A percentile compares a stretch with the other conserved stretches of the same genome.
Conservation (phyloP, 2,797 vertebrate genomes). For the Kryptopterus vitreolus region DNA sequence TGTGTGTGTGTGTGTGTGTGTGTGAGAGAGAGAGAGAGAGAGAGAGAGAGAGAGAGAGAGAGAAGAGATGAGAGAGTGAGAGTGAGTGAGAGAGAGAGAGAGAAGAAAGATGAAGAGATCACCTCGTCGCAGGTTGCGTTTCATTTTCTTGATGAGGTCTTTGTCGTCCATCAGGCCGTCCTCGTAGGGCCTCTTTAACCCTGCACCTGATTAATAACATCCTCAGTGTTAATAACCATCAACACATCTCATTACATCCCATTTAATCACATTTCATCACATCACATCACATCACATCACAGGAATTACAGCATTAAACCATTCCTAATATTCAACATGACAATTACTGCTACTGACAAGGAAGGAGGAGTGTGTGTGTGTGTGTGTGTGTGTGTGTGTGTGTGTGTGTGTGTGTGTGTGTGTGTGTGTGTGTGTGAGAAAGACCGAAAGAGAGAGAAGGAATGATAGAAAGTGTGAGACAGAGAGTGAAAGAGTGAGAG, state of each 20-base stretch:
- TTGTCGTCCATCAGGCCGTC: conserved; percentile 91
- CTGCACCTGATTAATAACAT: conserved; percentile 68
- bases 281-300: background rate
- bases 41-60: no score
- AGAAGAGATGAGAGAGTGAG: background rate
- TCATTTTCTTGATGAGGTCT: conserved; percentile 98
- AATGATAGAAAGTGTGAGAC: no score
- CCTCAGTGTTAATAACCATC: conserved; percentile 7
- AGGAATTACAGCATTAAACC: background rate
- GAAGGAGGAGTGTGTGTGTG: background rate
- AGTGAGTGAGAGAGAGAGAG: no score
- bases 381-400: no score
- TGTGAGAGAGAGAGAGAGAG: no score
- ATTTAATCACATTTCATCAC: no score
- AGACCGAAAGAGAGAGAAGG: no score
- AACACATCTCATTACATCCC: background rate
- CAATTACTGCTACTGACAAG: background rate
- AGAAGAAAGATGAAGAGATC: background rate
- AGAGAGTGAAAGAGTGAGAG: no score
- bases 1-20: background rate
- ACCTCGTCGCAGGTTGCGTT: conserved; percentile 97
- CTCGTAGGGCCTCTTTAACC: conserved; percentile 94
- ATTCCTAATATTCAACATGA: background rate
- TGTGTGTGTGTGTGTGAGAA: no score
- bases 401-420: no score